Percentiles rank a stretch among this genome's conserved stretches.
phyloP scores from a whole-genome alignment of 1,140 invertebrate genomes.

The Papilio aristodemus region DNA sequence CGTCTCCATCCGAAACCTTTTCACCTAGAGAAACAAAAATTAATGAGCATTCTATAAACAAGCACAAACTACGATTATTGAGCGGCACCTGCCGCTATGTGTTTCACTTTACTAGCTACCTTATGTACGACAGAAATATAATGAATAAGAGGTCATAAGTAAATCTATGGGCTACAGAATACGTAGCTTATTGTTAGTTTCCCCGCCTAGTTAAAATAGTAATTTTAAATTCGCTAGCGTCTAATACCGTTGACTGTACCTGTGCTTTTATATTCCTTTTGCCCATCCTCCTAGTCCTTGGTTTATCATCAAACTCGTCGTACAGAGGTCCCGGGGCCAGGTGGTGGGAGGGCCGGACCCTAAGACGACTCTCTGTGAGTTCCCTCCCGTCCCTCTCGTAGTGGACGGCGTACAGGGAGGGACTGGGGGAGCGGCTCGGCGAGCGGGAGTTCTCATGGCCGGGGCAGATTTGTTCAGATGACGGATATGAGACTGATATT shows the following conservation, averaged over 20 bases:
- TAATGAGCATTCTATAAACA: no score
- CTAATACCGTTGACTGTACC: no score
- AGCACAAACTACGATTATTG: no score
- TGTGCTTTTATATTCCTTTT: conserved; percentile 92
- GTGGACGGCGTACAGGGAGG: conserved; percentile 82
- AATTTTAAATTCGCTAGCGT: no score
- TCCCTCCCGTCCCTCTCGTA: conserved; percentile 81
- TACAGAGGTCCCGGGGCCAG: conserved; percentile 74
- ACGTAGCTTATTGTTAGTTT: no score
- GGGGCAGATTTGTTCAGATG: conserved; percentile 85
- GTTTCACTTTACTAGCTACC: no score
- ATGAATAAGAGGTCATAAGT: no score
- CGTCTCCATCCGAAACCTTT: conserved; percentile 93
- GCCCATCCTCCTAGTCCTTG: conserved; percentile 86
- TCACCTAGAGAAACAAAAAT: conserved; percentile 79
- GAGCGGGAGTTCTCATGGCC: conserved; percentile 69
- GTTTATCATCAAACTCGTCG: conserved; percentile 82
- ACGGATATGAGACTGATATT: conserved; percentile 91
- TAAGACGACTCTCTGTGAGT: conserved; percentile 66
- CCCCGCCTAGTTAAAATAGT: no score
- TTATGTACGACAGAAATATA: no score
- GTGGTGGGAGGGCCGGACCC: conserved; percentile 58
- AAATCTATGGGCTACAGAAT: no score
- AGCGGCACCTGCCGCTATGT: no score
- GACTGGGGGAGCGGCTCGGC: conserved; percentile 69